Evolutionary conservation across 1,140 invertebrate species (phyloP), one percentile per base, ranked within the genome.

Genomic region (Drosophila paulistorum): DNA sequence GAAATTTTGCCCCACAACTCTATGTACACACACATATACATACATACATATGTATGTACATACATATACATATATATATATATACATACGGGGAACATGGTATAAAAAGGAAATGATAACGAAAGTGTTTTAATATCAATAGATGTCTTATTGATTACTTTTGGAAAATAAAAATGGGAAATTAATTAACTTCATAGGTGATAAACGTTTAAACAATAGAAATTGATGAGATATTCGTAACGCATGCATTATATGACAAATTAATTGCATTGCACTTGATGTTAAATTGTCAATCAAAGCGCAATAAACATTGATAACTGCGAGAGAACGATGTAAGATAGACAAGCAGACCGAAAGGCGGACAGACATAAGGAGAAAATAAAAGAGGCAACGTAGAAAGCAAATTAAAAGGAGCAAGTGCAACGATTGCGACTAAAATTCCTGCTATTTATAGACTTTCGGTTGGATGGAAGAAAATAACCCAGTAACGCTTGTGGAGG

Each of bases 121-220:
- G 42, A 45, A 51, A 51, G 55, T 59, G 65, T 74, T 83, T 80
- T 79, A 73, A 65, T 61, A 74, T 79, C 71, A 75, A 80, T 82
- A 80, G 78, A 59, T 73, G 84, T 73, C 65, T 20, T 59, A 13
- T 10, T 67, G 71, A 51, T 71, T 77, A 81, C 71, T 42, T 55
- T 73, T 60, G 75, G 11, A 51, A 45, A 63, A 79, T 81, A 82
- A 83, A 87, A 87, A 87, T 87, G 66, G 64, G 48, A 71, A 87
- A 87, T 87, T 87, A 89, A 87, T 87, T 87, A 87, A 87, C 84
- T 87, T 42, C 71, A 58, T 68, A 87, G 84, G 84, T 87, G 84
- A 87, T 77, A 87, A 87, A 87, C 79, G 84, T 61, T 82, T 77
- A 89, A 87, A 80, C 84, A 87, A 87, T 87, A 87, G 84, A 87